Base-by-base conservation (phyloP, 2,888 invertebrate species). In the Chymomyza procnemis region DNA sequence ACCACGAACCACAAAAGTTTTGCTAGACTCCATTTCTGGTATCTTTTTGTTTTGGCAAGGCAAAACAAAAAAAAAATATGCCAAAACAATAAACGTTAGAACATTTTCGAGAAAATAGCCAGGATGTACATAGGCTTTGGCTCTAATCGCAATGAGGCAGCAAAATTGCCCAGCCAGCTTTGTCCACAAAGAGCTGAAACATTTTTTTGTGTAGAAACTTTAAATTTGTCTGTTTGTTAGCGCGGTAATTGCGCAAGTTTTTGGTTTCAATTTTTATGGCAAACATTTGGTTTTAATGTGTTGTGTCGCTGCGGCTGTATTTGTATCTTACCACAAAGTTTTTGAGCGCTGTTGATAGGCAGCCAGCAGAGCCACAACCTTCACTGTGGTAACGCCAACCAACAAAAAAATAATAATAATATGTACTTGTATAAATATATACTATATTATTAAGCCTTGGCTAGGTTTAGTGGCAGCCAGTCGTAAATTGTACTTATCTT, bases 11-110 rank as follows among this genome's bases (percentile, higher is more conserved):
- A 14, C 34, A 34, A 34, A 57, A 41, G 34, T 56, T 22, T 34
- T 12, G 18, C 30, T 60, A 19, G 41, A 22, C 60, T 60, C n/a
- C n/a, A n/a, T 60, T 64, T 22, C 34, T 34, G 41, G 55, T 12
- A 52, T 52, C 52, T 56, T 62, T 62, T 60, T 75, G 66, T 73
- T 69, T 74, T 75, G 50, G 58, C 61, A 26, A 26, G 50, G 58
- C 61, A 26, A 26, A 4, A 26, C 14, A 4, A 56, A 30, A 30
- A 14, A 67, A 73, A 82, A 85, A 73, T 85, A 80, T 77, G 82
- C 69, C 73, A 69, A 82, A 85, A 85, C 82, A 85, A 83, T 83
- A 85, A 83, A 79, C 76, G 79, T 79, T 85, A 80, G 70, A 79
- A 76, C 71, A 78, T 73, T 78, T 54, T 55, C 26, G 56, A 18